phyloP scores from a whole-genome alignment of 2,113 vertebrate genomes.

The Halcyon senegalensis region DNA sequence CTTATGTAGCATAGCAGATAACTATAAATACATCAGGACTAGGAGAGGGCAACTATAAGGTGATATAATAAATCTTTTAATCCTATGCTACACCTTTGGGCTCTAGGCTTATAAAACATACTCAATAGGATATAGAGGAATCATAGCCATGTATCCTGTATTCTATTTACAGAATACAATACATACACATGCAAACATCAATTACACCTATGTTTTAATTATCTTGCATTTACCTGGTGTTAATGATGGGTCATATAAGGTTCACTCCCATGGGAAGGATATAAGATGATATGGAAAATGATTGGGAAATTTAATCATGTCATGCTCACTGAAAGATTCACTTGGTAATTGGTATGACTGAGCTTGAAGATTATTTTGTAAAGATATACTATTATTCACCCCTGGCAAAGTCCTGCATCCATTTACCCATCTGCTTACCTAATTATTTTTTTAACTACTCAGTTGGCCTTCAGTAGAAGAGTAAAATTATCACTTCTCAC shows the following conservation, averaged over 20 bases:
- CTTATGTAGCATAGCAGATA: neutral
- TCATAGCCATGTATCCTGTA: neutral
- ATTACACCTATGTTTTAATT: neutral
- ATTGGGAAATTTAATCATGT: neutral
- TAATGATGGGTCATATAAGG: neutral
- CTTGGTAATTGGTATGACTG: conserved; percentile 4
- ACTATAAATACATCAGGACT: neutral
- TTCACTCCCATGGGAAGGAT: neutral
- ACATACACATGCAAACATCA: neutral
- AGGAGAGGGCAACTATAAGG: neutral
- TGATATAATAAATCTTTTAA: neutral
- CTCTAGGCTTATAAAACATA: neutral
- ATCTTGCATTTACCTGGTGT: neutral
- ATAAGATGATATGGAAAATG: neutral
- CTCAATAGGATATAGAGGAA: neutral
- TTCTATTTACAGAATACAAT: conserved; percentile 16
- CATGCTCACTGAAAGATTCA: neutral
- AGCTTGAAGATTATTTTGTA: neutral
- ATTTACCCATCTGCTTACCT: neutral
- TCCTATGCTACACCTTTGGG: neutral
- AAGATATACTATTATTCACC: neutral
- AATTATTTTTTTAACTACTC: neutral
- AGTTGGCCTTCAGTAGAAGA: neutral
- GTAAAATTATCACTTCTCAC: neutral
- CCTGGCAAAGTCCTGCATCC: neutral